These are phyloP conservation scores for Acanthornis magna DNA, from an alignment of 2,797 vertebrate genomes.

Conservation along the genomic window DNA sequence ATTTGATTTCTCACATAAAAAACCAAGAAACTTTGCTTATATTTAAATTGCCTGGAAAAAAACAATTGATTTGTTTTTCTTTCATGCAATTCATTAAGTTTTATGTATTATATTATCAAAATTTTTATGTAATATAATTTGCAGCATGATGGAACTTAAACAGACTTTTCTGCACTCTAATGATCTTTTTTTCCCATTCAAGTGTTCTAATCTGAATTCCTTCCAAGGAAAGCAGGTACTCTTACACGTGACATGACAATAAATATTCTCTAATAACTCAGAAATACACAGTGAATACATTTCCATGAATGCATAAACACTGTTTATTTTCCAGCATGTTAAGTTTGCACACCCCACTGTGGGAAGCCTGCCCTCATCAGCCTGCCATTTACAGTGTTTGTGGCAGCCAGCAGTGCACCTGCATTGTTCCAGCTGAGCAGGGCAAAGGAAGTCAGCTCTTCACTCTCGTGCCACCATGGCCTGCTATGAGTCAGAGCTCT, in stretches of 20 bases:
- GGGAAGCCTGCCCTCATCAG: not conserved
- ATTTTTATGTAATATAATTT: not conserved
- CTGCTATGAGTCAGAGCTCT: not conserved
- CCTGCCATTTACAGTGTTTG: not conserved
- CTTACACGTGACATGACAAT: not conserved
- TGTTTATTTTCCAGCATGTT: not conserved
- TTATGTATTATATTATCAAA: not conserved
- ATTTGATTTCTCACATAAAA: not conserved
- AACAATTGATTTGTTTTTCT: slow-evolving; percentile 46
- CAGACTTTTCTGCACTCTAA: not conserved
- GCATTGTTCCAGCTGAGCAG: not conserved
- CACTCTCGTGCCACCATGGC: not conserved
- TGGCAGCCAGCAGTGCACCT: not conserved
- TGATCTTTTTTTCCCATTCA: not conserved
- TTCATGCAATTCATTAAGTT: not conserved
- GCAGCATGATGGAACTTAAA: slow-evolving; percentile 6
- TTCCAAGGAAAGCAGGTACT: not conserved
- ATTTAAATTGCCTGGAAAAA: slow-evolving; percentile 43
- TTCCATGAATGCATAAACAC: not conserved
- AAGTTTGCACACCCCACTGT: not conserved
- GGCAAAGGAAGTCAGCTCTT: not conserved
- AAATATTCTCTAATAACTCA: not conserved
- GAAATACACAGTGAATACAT: not conserved
- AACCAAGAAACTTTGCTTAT: not conserved
- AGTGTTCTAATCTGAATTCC: not conserved